phyloP scores from a whole-genome alignment of 2,888 invertebrate genomes.

The Mellilla xanthometata region DNA sequence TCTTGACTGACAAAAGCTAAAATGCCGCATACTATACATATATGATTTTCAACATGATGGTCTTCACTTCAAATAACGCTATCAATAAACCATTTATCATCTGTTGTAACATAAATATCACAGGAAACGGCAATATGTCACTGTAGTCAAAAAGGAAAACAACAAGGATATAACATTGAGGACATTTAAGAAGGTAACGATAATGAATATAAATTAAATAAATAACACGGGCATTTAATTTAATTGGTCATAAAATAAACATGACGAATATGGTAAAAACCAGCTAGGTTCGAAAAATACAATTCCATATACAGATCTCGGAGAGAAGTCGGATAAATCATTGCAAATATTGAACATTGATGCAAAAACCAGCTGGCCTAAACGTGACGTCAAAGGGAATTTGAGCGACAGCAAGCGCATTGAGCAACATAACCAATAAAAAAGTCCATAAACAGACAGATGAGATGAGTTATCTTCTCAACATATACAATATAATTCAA shows the following conservation, averaged over 20 bases:
- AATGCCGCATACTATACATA: no score
- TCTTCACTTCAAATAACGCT: no score
- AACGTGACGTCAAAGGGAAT: constrained; percentile 8
- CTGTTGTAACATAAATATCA: constrained; percentile 8
- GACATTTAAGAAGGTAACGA: not conserved
- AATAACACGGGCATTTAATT: no score
- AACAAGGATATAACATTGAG: constrained; percentile 2
- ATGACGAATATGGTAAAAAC: not conserved
- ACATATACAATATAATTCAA: no score
- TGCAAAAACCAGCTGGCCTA: constrained; percentile 6
- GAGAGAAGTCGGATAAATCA: not conserved
- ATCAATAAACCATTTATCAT: not conserved
- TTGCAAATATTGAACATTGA: constrained; percentile 1
- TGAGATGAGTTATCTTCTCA: no score
- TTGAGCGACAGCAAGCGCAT: no score
- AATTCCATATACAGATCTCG: no score
- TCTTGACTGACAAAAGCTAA: no score
- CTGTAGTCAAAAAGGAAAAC: constrained; percentile 5
- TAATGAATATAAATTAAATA: no score
- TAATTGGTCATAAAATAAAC: not conserved
- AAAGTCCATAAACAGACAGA: constrained; percentile 11
- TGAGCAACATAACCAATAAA: constrained; percentile 7
- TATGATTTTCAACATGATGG: no score
- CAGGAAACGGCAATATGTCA: constrained; percentile 9
- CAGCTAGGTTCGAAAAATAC: no score